Evolutionary conservation across 1,140 invertebrate species (phyloP).

Genomic region (Coboldia fuscipes): DNA sequence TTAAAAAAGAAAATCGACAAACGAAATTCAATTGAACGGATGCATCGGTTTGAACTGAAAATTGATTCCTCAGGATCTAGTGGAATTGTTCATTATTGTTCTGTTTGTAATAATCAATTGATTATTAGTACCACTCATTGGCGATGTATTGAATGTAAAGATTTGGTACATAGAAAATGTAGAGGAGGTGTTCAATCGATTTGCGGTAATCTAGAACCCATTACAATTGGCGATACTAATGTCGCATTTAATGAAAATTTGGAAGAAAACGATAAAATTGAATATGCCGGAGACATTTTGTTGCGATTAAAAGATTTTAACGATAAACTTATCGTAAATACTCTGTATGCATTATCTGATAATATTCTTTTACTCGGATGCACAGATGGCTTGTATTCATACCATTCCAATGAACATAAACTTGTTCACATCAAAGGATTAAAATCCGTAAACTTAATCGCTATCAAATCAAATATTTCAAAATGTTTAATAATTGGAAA

Average conservation of each 20-base stretch:
- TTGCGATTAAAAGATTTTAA: slow-evolving; percentile 14
- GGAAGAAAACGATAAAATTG: no score
- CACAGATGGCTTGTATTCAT: slow-evolving; percentile 16
- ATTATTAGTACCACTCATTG: slow-evolving; percentile 13
- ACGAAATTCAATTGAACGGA: neutral
- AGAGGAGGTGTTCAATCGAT: slow-evolving; percentile 8
- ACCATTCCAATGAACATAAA: slow-evolving; percentile 12
- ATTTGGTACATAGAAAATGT: slow-evolving; percentile 13
- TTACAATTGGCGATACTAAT: slow-evolving; percentile 3
- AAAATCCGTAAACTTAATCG: slow-evolving; percentile 37
- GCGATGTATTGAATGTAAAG: slow-evolving; percentile 18
- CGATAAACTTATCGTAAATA: slow-evolving; percentile 8
- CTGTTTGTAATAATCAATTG: slow-evolving; percentile 11
- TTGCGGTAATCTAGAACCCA: slow-evolving; percentile 7
- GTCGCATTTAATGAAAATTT: slow-evolving; percentile 3
- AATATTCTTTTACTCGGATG: slow-evolving; percentile 13
- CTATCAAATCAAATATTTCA: slow-evolving; percentile 29
- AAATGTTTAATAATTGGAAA: slow-evolving; percentile 43
- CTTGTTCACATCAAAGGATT: slow-evolving; percentile 37
- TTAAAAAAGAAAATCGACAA: neutral
- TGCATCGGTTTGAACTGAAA: slow-evolving; percentile 16
- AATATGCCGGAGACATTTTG: slow-evolving; percentile 9
- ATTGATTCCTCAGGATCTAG: slow-evolving; percentile 9
- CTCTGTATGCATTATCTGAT: slow-evolving; percentile 14
- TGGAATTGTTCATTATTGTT: slow-evolving; percentile 4